Evolutionary conservation across 2,797 vertebrate species (phyloP).

Genomic region (Phoeniculus purpureus): DNA sequence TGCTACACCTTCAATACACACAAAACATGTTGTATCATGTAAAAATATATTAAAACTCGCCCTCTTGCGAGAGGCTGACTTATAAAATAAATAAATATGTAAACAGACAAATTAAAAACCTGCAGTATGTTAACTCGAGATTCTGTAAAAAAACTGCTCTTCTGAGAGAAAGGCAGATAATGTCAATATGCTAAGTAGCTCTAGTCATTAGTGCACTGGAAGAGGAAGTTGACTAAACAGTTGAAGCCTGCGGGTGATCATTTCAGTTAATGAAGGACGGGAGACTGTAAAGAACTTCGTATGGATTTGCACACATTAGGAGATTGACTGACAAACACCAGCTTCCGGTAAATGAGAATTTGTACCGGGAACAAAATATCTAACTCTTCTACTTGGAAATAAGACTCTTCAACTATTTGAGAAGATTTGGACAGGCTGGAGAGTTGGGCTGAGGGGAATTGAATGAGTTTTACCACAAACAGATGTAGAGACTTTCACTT

Average conservation of each 20-base stretch:
- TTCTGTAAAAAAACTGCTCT: background rate
- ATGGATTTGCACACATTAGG: background rate
- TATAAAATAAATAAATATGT: background rate
- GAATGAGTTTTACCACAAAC: too few relatives aligned
- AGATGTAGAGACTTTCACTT: too few relatives aligned
- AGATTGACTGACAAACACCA: background rate
- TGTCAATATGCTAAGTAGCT: background rate
- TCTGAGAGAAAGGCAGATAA: background rate
- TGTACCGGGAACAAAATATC: background rate
- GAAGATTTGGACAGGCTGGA: background rate
- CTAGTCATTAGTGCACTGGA: background rate
- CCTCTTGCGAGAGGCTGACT: background rate
- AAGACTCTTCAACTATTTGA: background rate
- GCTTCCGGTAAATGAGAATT: background rate
- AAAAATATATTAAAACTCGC: background rate
- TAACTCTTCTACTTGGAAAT: background rate
- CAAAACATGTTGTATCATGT: background rate
- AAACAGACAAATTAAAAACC: background rate
- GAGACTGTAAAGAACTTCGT: slow-evolving; percentile 27
- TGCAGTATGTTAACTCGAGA: background rate
- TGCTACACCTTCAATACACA: background rate
- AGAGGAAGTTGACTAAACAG: slow-evolving; percentile 26
- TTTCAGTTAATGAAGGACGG: slow-evolving; percentile 49
- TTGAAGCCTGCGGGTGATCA: slow-evolving; percentile 22
- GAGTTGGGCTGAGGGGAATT: too few relatives aligned